Percentiles rank a stretch among this genome's conserved stretches.
phyloP scores from a whole-genome alignment of 1,140 invertebrate genomes.

The Penaeus japonicus region DNA sequence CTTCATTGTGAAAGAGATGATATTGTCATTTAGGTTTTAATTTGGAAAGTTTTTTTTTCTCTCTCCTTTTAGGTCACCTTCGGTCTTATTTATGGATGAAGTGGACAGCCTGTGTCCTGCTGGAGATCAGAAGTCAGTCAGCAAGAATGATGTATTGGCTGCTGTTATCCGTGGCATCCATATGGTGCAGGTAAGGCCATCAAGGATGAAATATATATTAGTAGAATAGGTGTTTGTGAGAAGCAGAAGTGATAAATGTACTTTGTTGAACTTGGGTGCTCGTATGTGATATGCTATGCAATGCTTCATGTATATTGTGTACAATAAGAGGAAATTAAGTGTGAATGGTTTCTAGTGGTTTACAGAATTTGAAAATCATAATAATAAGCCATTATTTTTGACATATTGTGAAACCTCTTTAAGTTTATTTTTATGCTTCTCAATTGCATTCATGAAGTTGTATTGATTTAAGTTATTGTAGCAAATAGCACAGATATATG shows the following conservation, averaged over 20 bases:
- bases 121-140: neutral
- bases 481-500: neutral
- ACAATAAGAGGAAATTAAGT: no score
- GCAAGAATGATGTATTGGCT: neutral
- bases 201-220: neutral
- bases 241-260: neutral
- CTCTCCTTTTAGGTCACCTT: slow-evolving; percentile 19
- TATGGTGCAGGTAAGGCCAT: neutral
- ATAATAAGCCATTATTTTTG: no score
- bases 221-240: neutral
- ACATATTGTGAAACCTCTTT: no score
- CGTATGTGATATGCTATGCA: no score
- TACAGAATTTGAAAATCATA: no score
- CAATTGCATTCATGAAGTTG: no score
- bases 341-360: no score
- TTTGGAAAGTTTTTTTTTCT: neutral
- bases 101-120: slow-evolving; percentile 31
- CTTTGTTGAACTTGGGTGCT: no score
- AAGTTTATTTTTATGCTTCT: no score
- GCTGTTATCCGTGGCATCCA: slow-evolving; percentile 14
- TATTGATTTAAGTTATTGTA: no score
- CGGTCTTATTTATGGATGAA: slow-evolving; percentile 35
- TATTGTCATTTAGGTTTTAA: neutral
- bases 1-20: no score
- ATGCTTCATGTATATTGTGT: no score